These are phyloP conservation scores for Threskiornis aethiopicus DNA, from an alignment of 2,797 vertebrate species.

Conservation along the genomic window DNA sequence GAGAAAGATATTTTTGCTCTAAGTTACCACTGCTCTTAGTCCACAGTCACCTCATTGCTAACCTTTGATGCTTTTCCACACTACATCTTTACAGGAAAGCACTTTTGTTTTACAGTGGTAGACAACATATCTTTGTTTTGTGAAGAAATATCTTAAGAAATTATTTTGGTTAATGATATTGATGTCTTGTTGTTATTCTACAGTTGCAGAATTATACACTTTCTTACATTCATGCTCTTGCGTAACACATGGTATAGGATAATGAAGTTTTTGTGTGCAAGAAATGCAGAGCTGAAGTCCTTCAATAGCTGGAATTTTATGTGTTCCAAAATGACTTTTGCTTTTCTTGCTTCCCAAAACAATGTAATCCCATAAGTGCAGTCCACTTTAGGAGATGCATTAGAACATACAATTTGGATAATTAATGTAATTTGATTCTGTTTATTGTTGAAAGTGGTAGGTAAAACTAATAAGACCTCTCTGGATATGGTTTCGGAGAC, in stretches of 20 bases:
- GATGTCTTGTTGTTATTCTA: not conserved
- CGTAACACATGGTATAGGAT: not conserved
- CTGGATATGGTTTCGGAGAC: not conserved
- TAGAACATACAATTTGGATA: not conserved
- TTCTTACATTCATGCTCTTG: not conserved
- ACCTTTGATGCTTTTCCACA: not conserved
- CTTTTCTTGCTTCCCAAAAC: not conserved
- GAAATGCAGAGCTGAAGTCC: not conserved
- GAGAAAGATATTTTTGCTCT: not conserved
- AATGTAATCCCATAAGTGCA: not conserved
- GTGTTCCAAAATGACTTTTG: not conserved
- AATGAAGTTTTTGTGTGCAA: not conserved
- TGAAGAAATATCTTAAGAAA: not conserved
- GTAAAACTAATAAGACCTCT: not conserved
- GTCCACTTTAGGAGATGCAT: not conserved
- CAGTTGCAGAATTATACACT: not conserved
- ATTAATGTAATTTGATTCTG: not conserved
- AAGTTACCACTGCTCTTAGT: not conserved
- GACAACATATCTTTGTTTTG: not conserved
- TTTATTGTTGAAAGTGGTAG: not conserved
- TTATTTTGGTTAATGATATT: not conserved
- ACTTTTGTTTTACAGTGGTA: not conserved
- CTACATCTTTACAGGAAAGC: not conserved
- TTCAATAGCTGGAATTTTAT: not conserved
- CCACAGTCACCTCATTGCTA: not conserved